These are phyloP conservation scores for Corvus hawaiiensis DNA, from an alignment of 2,113 vertebrate genomes.

Conservation along the genomic window DNA sequence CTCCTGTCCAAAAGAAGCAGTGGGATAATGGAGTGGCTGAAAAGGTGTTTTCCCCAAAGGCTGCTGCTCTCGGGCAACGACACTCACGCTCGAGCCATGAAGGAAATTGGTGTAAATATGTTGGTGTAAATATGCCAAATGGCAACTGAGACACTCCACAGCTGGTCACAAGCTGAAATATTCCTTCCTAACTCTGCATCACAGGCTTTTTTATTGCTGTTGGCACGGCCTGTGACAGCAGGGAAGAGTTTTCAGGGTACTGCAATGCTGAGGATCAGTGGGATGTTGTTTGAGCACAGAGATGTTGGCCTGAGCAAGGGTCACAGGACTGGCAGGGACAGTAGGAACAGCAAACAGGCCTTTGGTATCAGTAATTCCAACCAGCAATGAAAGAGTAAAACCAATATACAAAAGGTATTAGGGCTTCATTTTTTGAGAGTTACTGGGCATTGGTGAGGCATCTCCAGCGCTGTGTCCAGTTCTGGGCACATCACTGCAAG, in stretches of 20 bases:
- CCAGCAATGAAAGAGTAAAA: neutral
- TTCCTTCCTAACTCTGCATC: neutral
- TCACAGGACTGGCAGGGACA: neutral
- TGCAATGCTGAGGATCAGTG: neutral
- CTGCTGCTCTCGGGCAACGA: neutral
- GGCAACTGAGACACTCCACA: neutral
- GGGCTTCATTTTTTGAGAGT: neutral
- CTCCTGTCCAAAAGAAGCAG: neutral
- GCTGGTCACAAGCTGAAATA: neutral
- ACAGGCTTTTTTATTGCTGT: neutral
- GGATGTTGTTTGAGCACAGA: neutral
- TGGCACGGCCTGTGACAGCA: neutral
- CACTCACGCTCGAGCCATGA: fast-evolving
- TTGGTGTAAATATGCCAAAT: neutral
- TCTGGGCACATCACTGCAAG: neutral
- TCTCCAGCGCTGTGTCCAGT: neutral
- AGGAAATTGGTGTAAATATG: neutral
- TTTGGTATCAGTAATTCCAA: neutral
- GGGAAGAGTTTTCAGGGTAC: neutral
- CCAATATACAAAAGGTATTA: neutral
- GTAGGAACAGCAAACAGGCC: neutral
- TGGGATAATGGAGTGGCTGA: neutral
- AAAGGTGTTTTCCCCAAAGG: neutral
- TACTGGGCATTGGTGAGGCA: neutral
- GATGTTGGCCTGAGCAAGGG: neutral